phyloP scores from a whole-genome alignment of 2,797 vertebrate genomes.

The Salarias fasciatus region DNA sequence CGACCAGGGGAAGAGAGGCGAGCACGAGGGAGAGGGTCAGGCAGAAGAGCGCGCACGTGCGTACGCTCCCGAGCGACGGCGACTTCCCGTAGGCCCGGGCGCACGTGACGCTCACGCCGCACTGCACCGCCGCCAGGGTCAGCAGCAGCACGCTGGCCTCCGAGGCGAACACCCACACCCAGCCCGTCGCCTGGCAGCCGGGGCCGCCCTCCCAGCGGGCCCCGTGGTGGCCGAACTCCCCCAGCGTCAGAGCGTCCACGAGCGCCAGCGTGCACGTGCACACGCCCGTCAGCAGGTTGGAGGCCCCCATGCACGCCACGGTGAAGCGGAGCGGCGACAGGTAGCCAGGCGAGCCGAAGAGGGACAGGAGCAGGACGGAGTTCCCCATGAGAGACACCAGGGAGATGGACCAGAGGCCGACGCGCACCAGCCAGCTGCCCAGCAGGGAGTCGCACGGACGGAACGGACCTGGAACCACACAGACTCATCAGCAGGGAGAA shows the following conservation, averaged over 20 bases:
- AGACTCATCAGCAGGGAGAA: no score
- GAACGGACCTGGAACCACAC: conserved; percentile 87
- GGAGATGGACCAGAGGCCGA: conserved; percentile 91
- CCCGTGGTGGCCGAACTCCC: conserved; percentile 88
- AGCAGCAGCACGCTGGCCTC: conserved; percentile 91
- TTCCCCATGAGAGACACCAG: conserved; percentile 90
- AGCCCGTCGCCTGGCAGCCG: conserved; percentile 90
- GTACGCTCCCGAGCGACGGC: conserved; percentile 83
- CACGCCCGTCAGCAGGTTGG: conserved; percentile 89
- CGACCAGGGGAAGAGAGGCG: conserved; percentile 86
- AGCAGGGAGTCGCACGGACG: conserved; percentile 93
- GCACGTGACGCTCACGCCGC: conserved; percentile 88
- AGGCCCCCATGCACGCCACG: conserved; percentile 89
- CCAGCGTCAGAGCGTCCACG: conserved; percentile 88
- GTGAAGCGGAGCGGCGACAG: conserved; percentile 92
- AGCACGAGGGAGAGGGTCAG: conserved; percentile 84
- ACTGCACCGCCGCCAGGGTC: conserved; percentile 90
- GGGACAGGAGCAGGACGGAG: conserved; percentile 86
- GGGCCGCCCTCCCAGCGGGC: conserved; percentile 90
- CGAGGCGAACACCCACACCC: conserved; percentile 91
- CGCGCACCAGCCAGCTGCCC: conserved; percentile 93
- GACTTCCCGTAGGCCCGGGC: conserved; percentile 85
- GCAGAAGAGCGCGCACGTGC: conserved; percentile 86
- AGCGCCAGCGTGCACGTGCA: conserved; percentile 89
- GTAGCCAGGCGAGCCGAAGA: conserved; percentile 86